These are phyloP conservation scores for Apodemia mormo DNA, from an alignment of 2,888 invertebrate genomes.

Conservation along the genomic window DNA sequence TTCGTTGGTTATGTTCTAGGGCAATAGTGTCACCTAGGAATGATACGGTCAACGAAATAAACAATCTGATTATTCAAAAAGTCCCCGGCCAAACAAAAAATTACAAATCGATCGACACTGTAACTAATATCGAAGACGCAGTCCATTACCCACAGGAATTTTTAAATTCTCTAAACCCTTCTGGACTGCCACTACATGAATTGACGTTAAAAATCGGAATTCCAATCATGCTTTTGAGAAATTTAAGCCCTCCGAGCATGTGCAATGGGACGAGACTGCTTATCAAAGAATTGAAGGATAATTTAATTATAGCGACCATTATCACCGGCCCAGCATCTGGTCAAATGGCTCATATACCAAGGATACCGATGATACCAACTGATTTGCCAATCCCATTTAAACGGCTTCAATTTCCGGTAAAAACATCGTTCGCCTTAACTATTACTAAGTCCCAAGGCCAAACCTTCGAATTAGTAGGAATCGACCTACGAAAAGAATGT, in stretches of 20 bases:
- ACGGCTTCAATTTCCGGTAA: slow-evolving; percentile 15
- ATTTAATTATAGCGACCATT: slow-evolving; percentile 17
- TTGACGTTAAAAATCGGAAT: slow-evolving; percentile 41
- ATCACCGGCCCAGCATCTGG: slow-evolving; percentile 17
- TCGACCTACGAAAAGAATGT: background rate
- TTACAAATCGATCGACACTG: slow-evolving; percentile 22
- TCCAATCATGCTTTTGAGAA: slow-evolving; percentile 40
- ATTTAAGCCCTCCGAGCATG: slow-evolving; percentile 39
- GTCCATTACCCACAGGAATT: slow-evolving; percentile 33
- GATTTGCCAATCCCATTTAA: slow-evolving; percentile 5
- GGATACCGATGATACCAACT: slow-evolving; percentile 9
- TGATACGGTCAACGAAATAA: slow-evolving; percentile 31
- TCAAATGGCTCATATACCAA: slow-evolving; percentile 1
- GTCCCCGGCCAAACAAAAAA: too few relatives aligned
- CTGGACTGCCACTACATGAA: slow-evolving; percentile 41
- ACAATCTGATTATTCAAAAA: slow-evolving; percentile 29
- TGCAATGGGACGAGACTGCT: slow-evolving; percentile 22
- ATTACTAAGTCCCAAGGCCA: background rate
- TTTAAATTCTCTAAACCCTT: slow-evolving; percentile 38
- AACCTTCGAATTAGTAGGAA: too few relatives aligned
- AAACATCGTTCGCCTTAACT: background rate
- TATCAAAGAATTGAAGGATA: slow-evolving; percentile 26
- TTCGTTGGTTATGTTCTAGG: slow-evolving; percentile 39
- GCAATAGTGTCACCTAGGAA: slow-evolving; percentile 40
- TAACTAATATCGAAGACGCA: slow-evolving; percentile 21